Conservation (phyloP, 37 sponge, comb jelly and placozoan species). For the Ephydatia muelleri region DNA sequence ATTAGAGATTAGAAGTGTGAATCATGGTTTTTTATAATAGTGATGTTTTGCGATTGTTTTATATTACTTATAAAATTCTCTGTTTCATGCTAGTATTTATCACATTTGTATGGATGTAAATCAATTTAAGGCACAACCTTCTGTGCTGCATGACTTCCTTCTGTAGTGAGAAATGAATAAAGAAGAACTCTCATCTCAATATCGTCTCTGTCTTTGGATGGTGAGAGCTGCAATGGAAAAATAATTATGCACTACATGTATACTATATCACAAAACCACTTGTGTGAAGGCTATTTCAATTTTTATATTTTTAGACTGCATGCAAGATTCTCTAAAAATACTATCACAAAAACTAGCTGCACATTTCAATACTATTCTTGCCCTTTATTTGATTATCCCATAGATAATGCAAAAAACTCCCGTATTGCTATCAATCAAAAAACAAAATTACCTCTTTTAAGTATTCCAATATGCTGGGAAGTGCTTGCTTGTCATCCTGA, state of each 20-base stretch:
- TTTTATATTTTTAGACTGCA: not conserved
- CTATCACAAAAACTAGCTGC: not conserved
- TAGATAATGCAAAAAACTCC: not conserved
- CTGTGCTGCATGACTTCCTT: conserved; percentile 36
- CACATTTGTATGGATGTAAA: not conserved
- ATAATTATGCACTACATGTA: not conserved
- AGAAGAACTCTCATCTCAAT: conserved; percentile 35
- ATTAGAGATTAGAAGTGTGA: conserved; percentile 1
- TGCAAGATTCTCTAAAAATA: not conserved
- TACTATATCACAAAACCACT: conserved; percentile 1
- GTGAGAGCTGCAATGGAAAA: not conserved
- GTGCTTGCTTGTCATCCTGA: conserved; percentile 1
- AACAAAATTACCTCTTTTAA: conserved; percentile 1
- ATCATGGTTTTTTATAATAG: not conserved
- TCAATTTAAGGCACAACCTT: conserved; percentile 28
- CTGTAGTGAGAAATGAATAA: conserved; percentile 43
- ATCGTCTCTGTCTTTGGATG: conserved; percentile 4
- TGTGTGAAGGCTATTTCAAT: not conserved
- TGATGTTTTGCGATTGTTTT: not conserved
- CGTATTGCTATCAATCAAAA: not conserved
- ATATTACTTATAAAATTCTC: not conserved
- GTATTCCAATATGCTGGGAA: conserved; percentile 1
- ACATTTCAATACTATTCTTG: not conserved
- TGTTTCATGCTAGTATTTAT: conserved; percentile 1
- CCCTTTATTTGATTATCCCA: conserved; percentile 1